Evolutionary conservation across 2,113 vertebrate species (phyloP), one percentile per base, ranked within the genome.

Genomic region (Corythaixoides concolor): DNA sequence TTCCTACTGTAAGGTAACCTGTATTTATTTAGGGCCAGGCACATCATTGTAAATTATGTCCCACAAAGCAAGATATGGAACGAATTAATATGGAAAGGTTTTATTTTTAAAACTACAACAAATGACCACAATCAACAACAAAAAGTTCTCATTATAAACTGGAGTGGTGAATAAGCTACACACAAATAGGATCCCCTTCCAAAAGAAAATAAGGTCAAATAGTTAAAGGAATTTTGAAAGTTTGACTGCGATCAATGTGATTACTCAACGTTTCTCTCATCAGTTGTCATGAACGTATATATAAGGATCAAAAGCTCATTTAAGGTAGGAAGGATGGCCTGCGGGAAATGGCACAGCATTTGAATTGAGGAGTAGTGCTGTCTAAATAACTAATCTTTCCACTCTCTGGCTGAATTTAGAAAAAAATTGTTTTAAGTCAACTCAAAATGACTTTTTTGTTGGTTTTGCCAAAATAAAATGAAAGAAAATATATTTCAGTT

Each of bases 221-320:
- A 85, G 69, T 68, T 95, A 85, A 88, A 85, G 53, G 50, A 89
- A 74, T 94, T 88, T 84, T 85, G 52, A 89, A 90, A 81, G n/a
- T 75, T 87, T 88, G 53, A 96, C 69, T 77, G 47, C 2, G 10
- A 87, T 89, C 85, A 95, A 79, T 91, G 62, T 5, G 37, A 97
- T 95, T 96, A 95, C 55, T 96, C 81, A 89, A 43, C 95, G 94
- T 76, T 95, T 97, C 92, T 94, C 87, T 97, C 94, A 95, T 88
- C 86, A 56, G 84, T 87, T 82, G 76, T 95, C 92, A 89, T 76
- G 95, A 93, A 89, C 5, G 8, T 83, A 92, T 91, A 87, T 82
- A 82, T 87, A 91, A 69, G 72, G 72, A 93, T 90, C 67, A 96
- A 96, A 95, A 92, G n/a, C 80, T 82, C 62, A 58, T 93, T 93